Conservation (phyloP, 2,113 vertebrate species). For the Eurystomus gularis region DNA sequence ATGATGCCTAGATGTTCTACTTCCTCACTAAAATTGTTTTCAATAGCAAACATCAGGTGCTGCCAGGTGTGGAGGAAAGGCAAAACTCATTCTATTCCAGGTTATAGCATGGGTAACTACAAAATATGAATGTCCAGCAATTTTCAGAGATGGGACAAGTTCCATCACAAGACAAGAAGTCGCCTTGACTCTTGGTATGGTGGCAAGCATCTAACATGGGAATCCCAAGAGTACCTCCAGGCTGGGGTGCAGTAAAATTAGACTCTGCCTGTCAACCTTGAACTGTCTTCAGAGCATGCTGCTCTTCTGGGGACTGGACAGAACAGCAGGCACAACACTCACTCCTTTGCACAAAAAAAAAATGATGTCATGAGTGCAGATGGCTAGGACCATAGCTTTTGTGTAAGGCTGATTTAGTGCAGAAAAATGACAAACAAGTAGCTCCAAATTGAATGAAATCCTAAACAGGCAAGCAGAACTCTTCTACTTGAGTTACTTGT, state of each 20-base stretch:
- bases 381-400: neutral
- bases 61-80: neutral
- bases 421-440: neutral
- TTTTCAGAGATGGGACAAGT: neutral
- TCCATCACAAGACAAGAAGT: neutral
- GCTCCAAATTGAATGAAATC: neutral
- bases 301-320: neutral
- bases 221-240: neutral
- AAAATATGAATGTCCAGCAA: neutral
- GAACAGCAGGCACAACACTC: neutral
- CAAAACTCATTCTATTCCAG: neutral
- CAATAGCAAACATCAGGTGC: neutral
- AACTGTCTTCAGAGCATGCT: neutral
- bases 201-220: neutral
- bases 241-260: neutral
- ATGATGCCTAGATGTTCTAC: neutral
- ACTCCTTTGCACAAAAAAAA: neutral
- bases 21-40: neutral
- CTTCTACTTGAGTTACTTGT: neutral
- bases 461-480: neutral
- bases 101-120: neutral
- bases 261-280: neutral
- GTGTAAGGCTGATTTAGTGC: neutral
- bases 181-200: neutral
- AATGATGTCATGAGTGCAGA: neutral